Conservation (phyloP, 2,113 vertebrate genomes). For the Cottus gobio region DNA sequence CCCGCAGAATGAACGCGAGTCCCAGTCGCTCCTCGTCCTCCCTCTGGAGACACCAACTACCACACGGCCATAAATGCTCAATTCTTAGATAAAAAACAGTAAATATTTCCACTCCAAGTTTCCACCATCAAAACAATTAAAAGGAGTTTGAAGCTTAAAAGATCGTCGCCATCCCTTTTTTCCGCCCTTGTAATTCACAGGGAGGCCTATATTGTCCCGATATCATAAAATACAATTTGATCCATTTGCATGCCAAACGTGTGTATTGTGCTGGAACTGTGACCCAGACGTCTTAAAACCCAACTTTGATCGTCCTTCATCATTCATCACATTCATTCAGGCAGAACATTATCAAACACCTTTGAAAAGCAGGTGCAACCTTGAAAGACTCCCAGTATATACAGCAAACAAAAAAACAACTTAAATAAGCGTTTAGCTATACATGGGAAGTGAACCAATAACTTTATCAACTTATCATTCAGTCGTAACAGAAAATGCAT, state of each 20-base stretch:
- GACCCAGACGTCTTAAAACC: too few relatives aligned
- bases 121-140: constrained; percentile 49
- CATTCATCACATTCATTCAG: not conserved
- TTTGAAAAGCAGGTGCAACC: not conserved
- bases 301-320: not conserved
- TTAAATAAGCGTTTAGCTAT: not conserved
- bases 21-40: not conserved
- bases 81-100: not conserved
- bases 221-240: not conserved
- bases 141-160: too few relatives aligned
- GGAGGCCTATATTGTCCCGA: too few relatives aligned
- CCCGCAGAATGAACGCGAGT: too few relatives aligned
- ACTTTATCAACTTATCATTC: not conserved
- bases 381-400: not conserved
- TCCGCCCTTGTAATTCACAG: too few relatives aligned
- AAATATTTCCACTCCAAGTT: constrained; percentile 3
- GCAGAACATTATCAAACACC: not conserved
- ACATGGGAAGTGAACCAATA: not conserved
- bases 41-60: not conserved
- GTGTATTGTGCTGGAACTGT: too few relatives aligned
- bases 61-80: not conserved
- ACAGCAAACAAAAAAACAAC: not conserved
- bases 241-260: too few relatives aligned
- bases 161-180: too few relatives aligned
- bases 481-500: not conserved